Evolutionary conservation across 1,140 invertebrate genomes (phyloP), one percentile per base, ranked within the genome.

Genomic region (Campoletis sonorensis): DNA sequence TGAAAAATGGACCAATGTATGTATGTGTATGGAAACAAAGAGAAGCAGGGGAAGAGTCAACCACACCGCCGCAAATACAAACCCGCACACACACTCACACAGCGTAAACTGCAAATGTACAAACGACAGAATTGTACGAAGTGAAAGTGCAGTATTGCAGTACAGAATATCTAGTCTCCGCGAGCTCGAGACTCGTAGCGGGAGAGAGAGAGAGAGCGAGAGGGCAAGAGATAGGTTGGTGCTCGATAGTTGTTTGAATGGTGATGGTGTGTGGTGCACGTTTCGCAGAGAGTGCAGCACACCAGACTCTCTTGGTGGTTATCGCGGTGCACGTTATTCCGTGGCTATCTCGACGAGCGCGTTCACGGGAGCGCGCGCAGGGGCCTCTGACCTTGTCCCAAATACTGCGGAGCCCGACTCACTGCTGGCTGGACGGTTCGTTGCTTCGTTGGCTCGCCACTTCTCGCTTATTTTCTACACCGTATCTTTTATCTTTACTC

Each of bases 331-430:
- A 81, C 26, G 51, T 64, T 40, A 37, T 40, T 71, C 72, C 21
- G n/a, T 27, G 75, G 80, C 79, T 81, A 81, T 84, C 81, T 81
- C 82, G 67, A 67, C 77, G 40, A 78, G 82, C 68, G 79, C 80
- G 80, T 84, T 84, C 80, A 23, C 58, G 76, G 76, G 76, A 67
- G 54, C 70, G 86, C 71, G 82, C 87, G 84, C 87, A 80, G 85
- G 87, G 88, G 88, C 89, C 85, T 90, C 90, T 92, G 91, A 92
- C 91, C 91, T 92, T 92, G 91, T 92, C 91, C 91, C 89, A 91
- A 92, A 92, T 92, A 91, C 90, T 90, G n/a, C n/a, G 83, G 23
- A 79, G 82, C 85, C 80, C 76, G 58, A 67, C 85, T 85, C 84
- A 77, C 61, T 79, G 21, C 27, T 80, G 76, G 84, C 86, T 84